Conservation (phyloP, 2,113 vertebrate genomes). For the Ochotona curzoniae region DNA sequence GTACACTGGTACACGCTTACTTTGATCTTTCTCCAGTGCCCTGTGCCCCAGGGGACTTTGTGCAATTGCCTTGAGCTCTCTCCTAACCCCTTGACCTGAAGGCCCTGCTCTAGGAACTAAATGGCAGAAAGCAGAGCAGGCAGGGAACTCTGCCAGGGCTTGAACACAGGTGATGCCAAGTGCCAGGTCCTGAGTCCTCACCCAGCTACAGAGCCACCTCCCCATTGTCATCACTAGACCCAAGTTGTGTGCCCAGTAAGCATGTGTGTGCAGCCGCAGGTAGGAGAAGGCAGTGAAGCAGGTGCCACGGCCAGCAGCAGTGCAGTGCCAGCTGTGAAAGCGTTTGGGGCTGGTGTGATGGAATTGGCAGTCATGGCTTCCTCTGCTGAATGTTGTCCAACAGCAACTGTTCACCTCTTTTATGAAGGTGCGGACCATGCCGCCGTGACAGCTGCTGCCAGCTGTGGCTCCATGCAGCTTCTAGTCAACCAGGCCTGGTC, state of each 20-base stretch:
- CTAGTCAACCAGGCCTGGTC: too few relatives aligned
- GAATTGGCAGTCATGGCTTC: constrained; percentile 43
- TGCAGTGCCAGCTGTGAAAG: constrained; percentile 22
- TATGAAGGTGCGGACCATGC: not conserved
- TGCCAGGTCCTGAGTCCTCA: too few relatives aligned
- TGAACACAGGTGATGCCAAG: not conserved
- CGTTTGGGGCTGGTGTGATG: constrained; percentile 19
- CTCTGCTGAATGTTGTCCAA: constrained; percentile 21
- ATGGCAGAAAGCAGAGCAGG: fast-evolving
- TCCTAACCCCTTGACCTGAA: not conserved
- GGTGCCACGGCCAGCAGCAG: not conserved
- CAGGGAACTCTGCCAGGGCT: too few relatives aligned
- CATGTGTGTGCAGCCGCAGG: fast-evolving
- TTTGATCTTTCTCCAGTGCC: not conserved
- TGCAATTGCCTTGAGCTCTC: not conserved
- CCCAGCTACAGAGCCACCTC: not conserved
- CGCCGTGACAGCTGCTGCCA: too few relatives aligned
- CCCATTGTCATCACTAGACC: fast-evolving
- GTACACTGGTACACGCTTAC: not conserved
- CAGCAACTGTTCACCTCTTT: not conserved
- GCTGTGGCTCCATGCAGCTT: too few relatives aligned
- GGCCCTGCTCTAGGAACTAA: not conserved
- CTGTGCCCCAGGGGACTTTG: not conserved
- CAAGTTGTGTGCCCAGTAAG: fast-evolving
- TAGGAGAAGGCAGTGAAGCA: not conserved